Percentiles rank a stretch among this genome's conserved stretches.
Conservation (phyloP, 2,797 vertebrate genomes). For the Trematocara caparti region DNA sequence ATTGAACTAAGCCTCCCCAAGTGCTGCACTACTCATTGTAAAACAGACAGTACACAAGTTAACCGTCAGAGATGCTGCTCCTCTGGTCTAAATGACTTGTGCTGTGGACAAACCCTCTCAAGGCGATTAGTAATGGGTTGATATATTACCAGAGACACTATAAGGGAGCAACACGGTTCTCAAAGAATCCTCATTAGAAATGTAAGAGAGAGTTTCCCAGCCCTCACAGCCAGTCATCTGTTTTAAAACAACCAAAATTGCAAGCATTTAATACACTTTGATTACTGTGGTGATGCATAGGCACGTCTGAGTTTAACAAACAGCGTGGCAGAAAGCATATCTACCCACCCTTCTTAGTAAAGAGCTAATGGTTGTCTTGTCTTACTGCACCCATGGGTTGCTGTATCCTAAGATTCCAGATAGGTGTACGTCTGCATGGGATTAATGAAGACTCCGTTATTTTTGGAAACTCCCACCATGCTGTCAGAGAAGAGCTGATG, state of each 20-base stretch:
- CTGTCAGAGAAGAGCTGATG: too few species aligned
- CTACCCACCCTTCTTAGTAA: not conserved
- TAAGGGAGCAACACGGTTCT: not conserved
- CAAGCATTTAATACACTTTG: not conserved
- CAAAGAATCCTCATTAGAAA: not conserved
- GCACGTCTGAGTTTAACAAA: not conserved
- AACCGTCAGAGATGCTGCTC: conserved; percentile 4
- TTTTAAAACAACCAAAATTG: not conserved
- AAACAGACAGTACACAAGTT: conserved; percentile 24
- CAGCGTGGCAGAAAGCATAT: not conserved
- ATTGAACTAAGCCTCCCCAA: not conserved
- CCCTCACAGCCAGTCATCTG: not conserved
- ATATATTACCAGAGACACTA: not conserved
- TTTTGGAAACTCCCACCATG: too few species aligned
- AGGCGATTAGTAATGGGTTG: not conserved
- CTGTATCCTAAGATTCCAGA: not conserved
- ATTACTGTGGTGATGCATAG: not conserved
- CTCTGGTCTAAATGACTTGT: not conserved
- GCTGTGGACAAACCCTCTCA: not conserved
- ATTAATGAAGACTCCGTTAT: too few species aligned
- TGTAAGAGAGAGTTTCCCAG: not conserved
- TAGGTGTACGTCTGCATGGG: too few species aligned
- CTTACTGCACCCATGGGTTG: not conserved
- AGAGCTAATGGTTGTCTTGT: not conserved
- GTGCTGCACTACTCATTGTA: not conserved